phyloP scores from a whole-genome alignment of 2,888 invertebrate genomes.

The Drosophila macrospina region DNA sequence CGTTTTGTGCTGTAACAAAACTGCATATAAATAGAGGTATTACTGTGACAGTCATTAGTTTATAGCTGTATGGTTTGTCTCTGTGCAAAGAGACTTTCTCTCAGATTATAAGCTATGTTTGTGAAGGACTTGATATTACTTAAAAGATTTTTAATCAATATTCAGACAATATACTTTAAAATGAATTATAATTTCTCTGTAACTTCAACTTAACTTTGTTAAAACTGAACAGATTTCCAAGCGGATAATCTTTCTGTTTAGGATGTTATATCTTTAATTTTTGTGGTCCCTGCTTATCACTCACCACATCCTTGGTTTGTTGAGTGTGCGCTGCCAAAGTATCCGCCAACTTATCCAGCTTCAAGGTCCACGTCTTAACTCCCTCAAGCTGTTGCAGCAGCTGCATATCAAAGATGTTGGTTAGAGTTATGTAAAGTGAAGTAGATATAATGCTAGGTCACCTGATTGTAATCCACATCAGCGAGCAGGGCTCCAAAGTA shows the following conservation, averaged over 20 bases:
- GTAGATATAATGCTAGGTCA: slow-evolving; percentile 76
- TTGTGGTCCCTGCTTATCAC: slow-evolving; percentile 10
- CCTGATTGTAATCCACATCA: slow-evolving; percentile 90
- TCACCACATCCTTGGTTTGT: slow-evolving; percentile 84
- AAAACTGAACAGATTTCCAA: too few relatives aligned
- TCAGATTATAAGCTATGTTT: too few relatives aligned
- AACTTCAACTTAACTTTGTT: too few relatives aligned
- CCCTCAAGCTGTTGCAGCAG: slow-evolving; percentile 80
- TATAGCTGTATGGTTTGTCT: too few relatives aligned
- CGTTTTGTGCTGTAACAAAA: not conserved
- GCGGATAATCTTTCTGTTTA: too few relatives aligned
- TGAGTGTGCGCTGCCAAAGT: slow-evolving; percentile 83
- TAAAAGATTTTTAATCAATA: too few relatives aligned
- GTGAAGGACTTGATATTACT: too few relatives aligned
- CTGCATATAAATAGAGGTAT: too few relatives aligned
- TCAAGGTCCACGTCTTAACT: slow-evolving; percentile 84
- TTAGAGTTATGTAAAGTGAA: not conserved
- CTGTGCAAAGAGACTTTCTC: too few relatives aligned
- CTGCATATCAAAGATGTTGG: slow-evolving; percentile 41
- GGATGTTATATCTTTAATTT: not conserved
- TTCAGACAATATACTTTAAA: too few relatives aligned
- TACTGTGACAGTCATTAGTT: not conserved
- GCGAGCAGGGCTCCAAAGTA: slow-evolving; percentile 93
- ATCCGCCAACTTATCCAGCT: slow-evolving; percentile 85
- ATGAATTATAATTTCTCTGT: too few relatives aligned